Conservation (phyloP, 2,797 vertebrate genomes). For the Pipistrellus pipistrellus region DNA sequence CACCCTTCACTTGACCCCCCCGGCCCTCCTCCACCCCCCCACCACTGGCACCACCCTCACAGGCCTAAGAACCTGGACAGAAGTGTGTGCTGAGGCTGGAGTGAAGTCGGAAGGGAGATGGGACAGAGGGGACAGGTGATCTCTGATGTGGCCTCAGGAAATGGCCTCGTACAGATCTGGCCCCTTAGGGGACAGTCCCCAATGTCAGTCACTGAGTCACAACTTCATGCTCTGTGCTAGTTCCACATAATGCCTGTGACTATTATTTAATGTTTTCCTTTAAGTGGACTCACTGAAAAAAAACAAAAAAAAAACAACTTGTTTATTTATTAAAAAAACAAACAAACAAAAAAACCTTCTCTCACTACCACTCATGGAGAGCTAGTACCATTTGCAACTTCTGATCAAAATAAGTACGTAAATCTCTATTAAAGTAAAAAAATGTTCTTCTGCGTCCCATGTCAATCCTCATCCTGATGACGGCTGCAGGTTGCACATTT, state of each 20-base stretch:
- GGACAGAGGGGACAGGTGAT: neutral
- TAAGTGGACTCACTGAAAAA: neutral
- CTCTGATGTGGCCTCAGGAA: neutral
- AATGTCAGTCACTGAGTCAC: neutral
- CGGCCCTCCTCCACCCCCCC: fast-evolving
- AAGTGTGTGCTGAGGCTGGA: neutral
- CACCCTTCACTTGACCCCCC: too few relatives aligned
- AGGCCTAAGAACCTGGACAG: neutral
- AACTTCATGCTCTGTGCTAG: neutral
- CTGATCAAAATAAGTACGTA: neutral
- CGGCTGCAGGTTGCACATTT: fast-evolving
- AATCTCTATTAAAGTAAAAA: neutral
- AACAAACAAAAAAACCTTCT: neutral
- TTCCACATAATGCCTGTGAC: neutral
- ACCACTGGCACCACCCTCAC: neutral
- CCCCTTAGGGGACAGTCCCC: neutral
- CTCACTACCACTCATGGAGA: neutral
- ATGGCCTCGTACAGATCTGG: fast-evolving
- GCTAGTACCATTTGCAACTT: neutral
- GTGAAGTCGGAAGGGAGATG: neutral
- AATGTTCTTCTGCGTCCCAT: neutral
- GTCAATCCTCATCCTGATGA: too few relatives aligned
- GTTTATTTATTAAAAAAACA: neutral
- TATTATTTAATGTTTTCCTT: neutral
- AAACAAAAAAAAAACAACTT: neutral